Evolutionary conservation across 2,888 invertebrate genomes (phyloP).

Genomic region (Eulithis prunata): DNA sequence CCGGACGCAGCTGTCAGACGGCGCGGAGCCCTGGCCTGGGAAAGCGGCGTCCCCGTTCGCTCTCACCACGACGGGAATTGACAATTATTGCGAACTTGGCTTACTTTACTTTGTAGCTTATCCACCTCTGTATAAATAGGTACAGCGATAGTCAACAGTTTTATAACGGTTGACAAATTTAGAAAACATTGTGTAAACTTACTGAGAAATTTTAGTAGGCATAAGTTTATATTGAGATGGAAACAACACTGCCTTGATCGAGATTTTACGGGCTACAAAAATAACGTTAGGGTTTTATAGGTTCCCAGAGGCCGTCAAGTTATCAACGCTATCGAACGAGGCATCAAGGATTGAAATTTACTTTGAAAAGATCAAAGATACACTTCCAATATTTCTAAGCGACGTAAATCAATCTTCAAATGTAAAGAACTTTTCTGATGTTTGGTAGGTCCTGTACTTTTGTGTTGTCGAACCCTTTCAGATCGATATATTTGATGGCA

Average conservation of each 20-base stretch:
- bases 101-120: constrained; percentile 42
- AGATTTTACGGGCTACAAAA: constrained; percentile 17
- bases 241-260: not conserved
- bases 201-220: not conserved
- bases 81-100: constrained; percentile 67
- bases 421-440: constrained; percentile 33
- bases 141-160: too few relatives aligned
- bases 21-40: constrained; percentile 58
- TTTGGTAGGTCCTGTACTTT: constrained; percentile 27
- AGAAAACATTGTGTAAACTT: not conserved
- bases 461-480: constrained; percentile 40
- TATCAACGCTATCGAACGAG: constrained; percentile 21
- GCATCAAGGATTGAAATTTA: constrained; percentile 25
- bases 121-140: not conserved
- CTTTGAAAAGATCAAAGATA: constrained; percentile 37
- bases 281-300: constrained; percentile 22
- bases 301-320: constrained; percentile 19
- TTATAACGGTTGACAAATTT: not conserved
- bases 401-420: constrained; percentile 38
- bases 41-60: constrained; percentile 62
- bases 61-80: constrained; percentile 48
- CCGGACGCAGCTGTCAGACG: constrained; percentile 55
- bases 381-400: constrained; percentile 31
- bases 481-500: constrained; percentile 38
- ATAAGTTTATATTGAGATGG: not conserved